Base-by-base conservation (phyloP, 2,113 vertebrate genomes). In the Chionomys nivalis region DNA sequence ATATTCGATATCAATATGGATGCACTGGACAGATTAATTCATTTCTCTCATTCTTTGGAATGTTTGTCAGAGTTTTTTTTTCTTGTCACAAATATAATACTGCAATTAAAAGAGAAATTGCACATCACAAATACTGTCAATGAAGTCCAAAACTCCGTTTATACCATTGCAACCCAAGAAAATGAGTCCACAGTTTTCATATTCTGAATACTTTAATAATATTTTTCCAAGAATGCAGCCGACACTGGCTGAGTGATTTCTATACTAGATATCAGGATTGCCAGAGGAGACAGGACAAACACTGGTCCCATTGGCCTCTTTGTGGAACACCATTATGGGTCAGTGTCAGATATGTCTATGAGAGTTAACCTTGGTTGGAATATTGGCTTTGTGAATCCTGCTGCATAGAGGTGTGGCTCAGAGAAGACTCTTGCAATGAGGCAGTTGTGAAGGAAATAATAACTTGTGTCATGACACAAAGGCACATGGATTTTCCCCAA, bases 1-100 rank as follows among this genome's bases (percentile, higher is more conserved):
- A 95, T 97, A 98, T 96, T 97, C 93, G 94, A 79, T 85, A 78
- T 91, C 83, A 89, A 89, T 89, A 97, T 63, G 70, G 73, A 93
- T 97, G 91, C 4, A 90, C 4, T 47, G 94, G 26, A 93, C 58
- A 70, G 83, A 75, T 76, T 87, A 96, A 97, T 94, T 91, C 24
- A 52, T 85, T 93, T 93, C 73, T 94, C 21, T 82, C 42, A 61
- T 42, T 33, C 2, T 96, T 95, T 95, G 70, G 94, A 97, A 39
- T 2, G 1, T 83, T 78, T 94, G 75, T 65, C 87, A 93, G 2
- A 78, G 42, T 78, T 87, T 96, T 94, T n/a, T 95, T 39, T 95
- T 77, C 42, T 93, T 92, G 94, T 97, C 87, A 95, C 70, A 97
- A 97, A 94, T 31, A 96, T 31, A 96, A 39, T 65, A 44, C 3